phyloP scores from a whole-genome alignment of 2,113 vertebrate species.

The Carassius carassius region DNA sequence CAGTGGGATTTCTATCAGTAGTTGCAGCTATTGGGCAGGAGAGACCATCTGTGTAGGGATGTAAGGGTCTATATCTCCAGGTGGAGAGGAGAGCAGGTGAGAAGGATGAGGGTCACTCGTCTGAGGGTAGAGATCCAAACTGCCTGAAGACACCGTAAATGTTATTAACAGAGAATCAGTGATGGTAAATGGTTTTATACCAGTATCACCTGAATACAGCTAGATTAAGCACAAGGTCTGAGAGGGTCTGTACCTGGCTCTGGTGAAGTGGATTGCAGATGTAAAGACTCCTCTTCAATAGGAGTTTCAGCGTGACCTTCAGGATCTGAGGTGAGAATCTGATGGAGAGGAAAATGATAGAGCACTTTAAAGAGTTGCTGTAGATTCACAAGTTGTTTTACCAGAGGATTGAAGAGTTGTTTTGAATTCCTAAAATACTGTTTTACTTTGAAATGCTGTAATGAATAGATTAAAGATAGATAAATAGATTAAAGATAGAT shows the following conservation, averaged over 20 bases:
- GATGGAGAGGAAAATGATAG: background rate
- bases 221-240: background rate
- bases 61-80: slow-evolving; percentile 74
- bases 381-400: background rate
- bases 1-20: too few species aligned
- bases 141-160: slow-evolving; percentile 83
- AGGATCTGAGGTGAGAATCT: slow-evolving; percentile 84
- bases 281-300: slow-evolving; percentile 84
- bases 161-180: background rate
- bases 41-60: slow-evolving; percentile 75
- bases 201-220: background rate
- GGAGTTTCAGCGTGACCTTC: slow-evolving; percentile 81
- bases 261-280: slow-evolving; percentile 80
- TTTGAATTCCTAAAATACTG: too few species aligned
- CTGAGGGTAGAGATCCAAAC: slow-evolving; percentile 86
- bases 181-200: background rate
- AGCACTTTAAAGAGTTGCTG: background rate
- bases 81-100: slow-evolving; percentile 73
- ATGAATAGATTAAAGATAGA: too few species aligned
- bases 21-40: slow-evolving; percentile 66
- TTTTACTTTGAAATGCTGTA: too few species aligned
- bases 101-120: slow-evolving; percentile 72
- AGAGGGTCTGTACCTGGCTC: slow-evolving; percentile 68
- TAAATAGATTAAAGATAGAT: too few species aligned
- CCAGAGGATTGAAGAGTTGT: too few species aligned